Base-by-base conservation (phyloP, 2,113 vertebrate genomes). In the Psephotus haematonotus region DNA sequence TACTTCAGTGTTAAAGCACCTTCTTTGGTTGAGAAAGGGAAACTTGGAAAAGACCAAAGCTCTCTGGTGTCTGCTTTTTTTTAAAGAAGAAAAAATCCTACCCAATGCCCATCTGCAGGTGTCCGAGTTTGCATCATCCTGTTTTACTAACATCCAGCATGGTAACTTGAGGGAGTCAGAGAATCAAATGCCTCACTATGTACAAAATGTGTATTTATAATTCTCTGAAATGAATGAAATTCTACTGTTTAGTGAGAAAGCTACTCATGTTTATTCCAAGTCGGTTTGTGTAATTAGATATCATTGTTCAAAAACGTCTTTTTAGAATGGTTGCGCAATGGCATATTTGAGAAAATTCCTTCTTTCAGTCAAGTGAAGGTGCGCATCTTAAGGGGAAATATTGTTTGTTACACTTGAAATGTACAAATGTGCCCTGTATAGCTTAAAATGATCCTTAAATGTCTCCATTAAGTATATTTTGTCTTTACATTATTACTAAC, bases 1-100 rank as follows among this genome's bases (percentile, higher is more conserved):
- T 85, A 55, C 91, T 97, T 97, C 97, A 98, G 97, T 98, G 96
- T 98, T 98, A 96, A 96, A 81, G 81, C 92, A 94, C 94, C 93
- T 97, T 97, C 92, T 70, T 50, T 87, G 93, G 78, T 82, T 95
- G 95, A 96, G 93, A 97, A 93, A 96, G 87, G 92, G 89, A 96
- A 90, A 91, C 91, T 90, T 72, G 50, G 72, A 89, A 70, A 96
- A 89, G 80, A 97, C 91, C 94, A 97, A 96, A 96, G 89, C 78
- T 82, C 94, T 94, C 87, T 95, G 64, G 69, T 79, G 88, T 70
- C 59, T 91, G 57, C 77, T 57, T 91, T 82, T 46, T 79, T 33
- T 50, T 50, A 47, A 70, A 55, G 76, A 57, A 7, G 25, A 18
- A 68, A 47, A 10, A 47, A 27, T 6, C 76, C 29, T 94, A 65